phyloP scores from a whole-genome alignment of 2,888 invertebrate species.

The Laspeyria flexula region DNA sequence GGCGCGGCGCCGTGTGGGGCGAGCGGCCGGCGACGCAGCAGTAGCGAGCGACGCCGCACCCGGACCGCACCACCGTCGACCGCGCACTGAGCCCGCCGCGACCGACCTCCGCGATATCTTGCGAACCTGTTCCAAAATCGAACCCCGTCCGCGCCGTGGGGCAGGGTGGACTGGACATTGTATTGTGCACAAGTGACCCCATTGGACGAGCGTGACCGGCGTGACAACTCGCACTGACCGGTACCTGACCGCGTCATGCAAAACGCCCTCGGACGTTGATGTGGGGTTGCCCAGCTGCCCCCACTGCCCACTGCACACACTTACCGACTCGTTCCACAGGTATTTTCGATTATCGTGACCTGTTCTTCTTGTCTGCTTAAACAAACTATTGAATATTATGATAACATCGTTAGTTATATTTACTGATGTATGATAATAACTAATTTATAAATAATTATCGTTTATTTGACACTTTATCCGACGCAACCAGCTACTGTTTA shows the following conservation, averaged over 20 bases:
- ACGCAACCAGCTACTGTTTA: constrained; percentile 14
- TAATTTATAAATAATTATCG: constrained; percentile 27
- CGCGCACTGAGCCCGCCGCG: constrained; percentile 52
- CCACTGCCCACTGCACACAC: constrained; percentile 71
- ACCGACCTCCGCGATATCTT: constrained; percentile 28
- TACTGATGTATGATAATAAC: constrained; percentile 32
- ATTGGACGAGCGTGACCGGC: constrained; percentile 63
- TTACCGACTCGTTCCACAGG: constrained; percentile 75
- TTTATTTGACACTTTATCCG: constrained; percentile 24
- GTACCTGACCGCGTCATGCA: constrained; percentile 73
- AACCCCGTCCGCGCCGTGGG: constrained; percentile 55
- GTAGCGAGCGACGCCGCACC: constrained; percentile 79
- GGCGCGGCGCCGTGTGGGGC: constrained; percentile 63
- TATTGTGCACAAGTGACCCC: constrained; percentile 80
- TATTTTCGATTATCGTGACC: constrained; percentile 67
- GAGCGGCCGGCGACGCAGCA: constrained; percentile 65
- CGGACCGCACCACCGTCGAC: constrained; percentile 77
- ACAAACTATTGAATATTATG: constrained; percentile 52
- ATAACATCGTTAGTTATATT: constrained; percentile 42
- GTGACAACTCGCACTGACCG: constrained; percentile 73
- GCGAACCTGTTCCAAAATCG: constrained; percentile 61
- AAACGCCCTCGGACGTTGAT: constrained; percentile 75
- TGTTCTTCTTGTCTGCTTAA: constrained; percentile 51
- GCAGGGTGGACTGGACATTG: constrained; percentile 68
- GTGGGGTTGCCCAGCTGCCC: constrained; percentile 75